Evolutionary conservation across 2,113 vertebrate species (phyloP), one percentile per base, ranked within the genome.

Genomic region (Vicugna pacos): DNA sequence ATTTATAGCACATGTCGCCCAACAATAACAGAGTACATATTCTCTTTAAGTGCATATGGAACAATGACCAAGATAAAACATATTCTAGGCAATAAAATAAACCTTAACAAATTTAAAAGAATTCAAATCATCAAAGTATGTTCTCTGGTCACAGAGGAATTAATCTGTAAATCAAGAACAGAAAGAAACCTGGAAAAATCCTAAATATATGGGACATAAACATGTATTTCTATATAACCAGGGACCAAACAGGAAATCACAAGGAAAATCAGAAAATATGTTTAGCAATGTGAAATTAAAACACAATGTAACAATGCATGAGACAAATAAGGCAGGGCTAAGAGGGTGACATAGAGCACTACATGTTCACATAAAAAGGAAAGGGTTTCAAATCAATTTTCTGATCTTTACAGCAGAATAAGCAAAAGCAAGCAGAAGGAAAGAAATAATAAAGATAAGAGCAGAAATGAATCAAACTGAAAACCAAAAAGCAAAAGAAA

Each of bases 351-450:
- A 60, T 17, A 35, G 1, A 90, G 65, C 15, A 72, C 83, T 70
- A 62, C 24, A n/a, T 52, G n/a, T 13, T 82, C 9, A 60, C 17
- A 75, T 69, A 19, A n/a, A 64, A 75, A 80, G 72, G 16, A 4
- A 93, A 72, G 30, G 24, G 1, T 60, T 81, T 80, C 46, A 76
- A 72, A 42, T n/a, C 12, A 83, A 24, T 83, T 60, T 75, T 35
- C 14, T 95, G 26, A 46, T 52, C 28, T 82, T 82, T 75, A 69
- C 38, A 35, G 50, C 88, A 89, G 85, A 94, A 30, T 75, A 88
- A 72, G 8, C n/a, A 26, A 89, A 89, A 80, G 26, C 62, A 83
- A 46, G 30, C 4, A 91, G 4, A 90, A 80, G 2, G 81, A 65
- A 96, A 13, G 13, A 96, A 89, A 73, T 24, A 81, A 69, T 58